These are phyloP conservation scores for Elymnias hypermnestra DNA, from an alignment of 1,140 invertebrate genomes.

Conservation along the genomic window DNA sequence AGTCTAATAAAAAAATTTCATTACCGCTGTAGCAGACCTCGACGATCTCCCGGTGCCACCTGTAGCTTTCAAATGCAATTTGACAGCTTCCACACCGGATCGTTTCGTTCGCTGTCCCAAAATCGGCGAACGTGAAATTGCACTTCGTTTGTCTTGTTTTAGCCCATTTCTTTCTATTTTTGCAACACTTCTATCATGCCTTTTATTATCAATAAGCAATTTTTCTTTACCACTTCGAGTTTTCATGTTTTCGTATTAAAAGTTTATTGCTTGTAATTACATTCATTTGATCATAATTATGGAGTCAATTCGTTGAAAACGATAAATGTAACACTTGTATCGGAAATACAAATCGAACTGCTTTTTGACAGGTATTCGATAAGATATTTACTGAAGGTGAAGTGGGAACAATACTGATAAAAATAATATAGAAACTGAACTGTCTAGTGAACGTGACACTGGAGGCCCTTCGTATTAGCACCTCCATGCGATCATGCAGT, in stretches of 20 bases:
- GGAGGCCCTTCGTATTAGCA: constrained; percentile 53
- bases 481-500: constrained; percentile 48
- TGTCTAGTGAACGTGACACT: constrained; percentile 45
- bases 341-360: constrained; percentile 14
- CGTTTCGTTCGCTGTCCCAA: constrained; percentile 32
- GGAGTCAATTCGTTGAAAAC: constrained; percentile 2
- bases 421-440: constrained; percentile 48
- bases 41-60: constrained; percentile 57
- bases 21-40: constrained; percentile 62
- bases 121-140: constrained; percentile 23
- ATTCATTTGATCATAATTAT: constrained; percentile 1
- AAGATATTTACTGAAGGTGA: constrained; percentile 62
- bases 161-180: constrained; percentile 37
- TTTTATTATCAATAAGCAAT: constrained; percentile 27
- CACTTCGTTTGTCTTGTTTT: constrained; percentile 31
- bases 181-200: constrained; percentile 25
- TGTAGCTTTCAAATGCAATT: constrained; percentile 51
- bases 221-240: constrained; percentile 38
- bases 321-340: constrained; percentile 7
- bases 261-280: background rate
- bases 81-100: constrained; percentile 63
- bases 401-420: constrained; percentile 47
- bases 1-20: too few species aligned
- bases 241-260: constrained; percentile 43
- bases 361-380: constrained; percentile 35